Evolutionary conservation across 2,113 vertebrate genomes (phyloP), one percentile per base, ranked within the genome.

Genomic region (Cygnus buccinator): DNA sequence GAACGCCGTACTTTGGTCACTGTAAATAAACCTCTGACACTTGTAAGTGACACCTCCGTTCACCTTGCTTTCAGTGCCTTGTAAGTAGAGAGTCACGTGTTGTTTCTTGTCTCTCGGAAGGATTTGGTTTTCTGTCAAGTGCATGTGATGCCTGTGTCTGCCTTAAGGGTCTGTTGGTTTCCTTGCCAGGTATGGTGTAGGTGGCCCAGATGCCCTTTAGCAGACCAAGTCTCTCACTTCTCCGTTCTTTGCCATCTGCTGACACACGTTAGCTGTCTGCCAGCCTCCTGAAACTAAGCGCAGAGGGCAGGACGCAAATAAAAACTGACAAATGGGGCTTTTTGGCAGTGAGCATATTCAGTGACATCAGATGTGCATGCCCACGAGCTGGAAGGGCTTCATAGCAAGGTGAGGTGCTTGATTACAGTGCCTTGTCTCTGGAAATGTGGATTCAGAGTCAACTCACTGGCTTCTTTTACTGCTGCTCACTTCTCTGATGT

Each of bases 261-360:
- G 10, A 10, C 11, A 13, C 3, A 13, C 48, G 43, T 52, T 65
- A 68, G 43, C 13, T 72, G 14, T 52, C 59, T 84, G 50, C 4
- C 35, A 84, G 52, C 22, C 15, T 76, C 28, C 37, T 43, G 10
- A 80, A 81, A 81, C 71, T 12, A 77, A 77, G 62, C 10, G 7
- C 0, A 0, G 41, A 76, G 39, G 58, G 19, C 11, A 48, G 62
- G 59, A 41, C 37, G 29, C 37, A 81, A 61, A 46, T 66, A 6
- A 70, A 89, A 83, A 19, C 14, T 22, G 3, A 6, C 23, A 58
- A 35, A 58, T 46, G 13, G 6, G 26, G n/a, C 46, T 48, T 61
- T 61, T 83, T 84, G 39, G 15, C 29, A 35, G 21, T 65, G 22
- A 59, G n/a, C 35, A 41, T 31, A 44, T 39, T 19, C 22, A 39